Base-by-base conservation (phyloP, 2,113 vertebrate genomes). In the Eolophus roseicapilla region DNA sequence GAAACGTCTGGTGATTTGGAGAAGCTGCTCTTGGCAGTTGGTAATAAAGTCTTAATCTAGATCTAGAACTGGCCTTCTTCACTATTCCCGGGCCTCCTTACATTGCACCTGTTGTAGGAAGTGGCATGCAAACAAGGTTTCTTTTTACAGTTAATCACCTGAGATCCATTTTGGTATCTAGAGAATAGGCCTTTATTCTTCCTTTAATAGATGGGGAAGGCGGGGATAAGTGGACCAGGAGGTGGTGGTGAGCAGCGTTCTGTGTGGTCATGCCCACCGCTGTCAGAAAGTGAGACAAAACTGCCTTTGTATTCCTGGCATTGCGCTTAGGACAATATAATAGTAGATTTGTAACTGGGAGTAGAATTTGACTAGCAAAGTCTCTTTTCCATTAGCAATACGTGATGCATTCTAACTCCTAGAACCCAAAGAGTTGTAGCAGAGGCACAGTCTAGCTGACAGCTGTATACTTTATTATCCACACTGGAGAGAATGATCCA, bases 1-100 rank as follows among this genome's bases (percentile, higher is more conserved):
- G 99, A 99, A 97, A 99, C 99, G 44, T 99, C 98, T 7, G 99
- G 99, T 17, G 98, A 99, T 79, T 75, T 99, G 95, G 98, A 99
- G 97, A 98, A 98, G 50, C 93, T 99, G 17, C 98, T 99, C n/a
- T 94, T 99, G 35, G 99, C 99, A 78, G 97, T 99, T 47, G 99
- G 99, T 99, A 98, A 98, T 98, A 82, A 63, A 57, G 16, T 68
- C 71, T 71, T 85, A 28, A 4, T 10, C 33, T 23, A 4, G 21
- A 17, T 55, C 29, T 79, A 50, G 47, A 65, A 28, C 31, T 37
- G 44, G 5, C 62, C 14, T 9, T 17, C 49, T 84, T 84, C 11
- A 4, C 82, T 78, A 15, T 9, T 76, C 9, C 8, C 8, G 70
- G 37, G 31, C 20, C 31, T 67, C 16, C 19, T 68, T 47, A n/a